Conservation (phyloP, 1,140 invertebrate genomes). For the Macrobrachium nipponense region DNA sequence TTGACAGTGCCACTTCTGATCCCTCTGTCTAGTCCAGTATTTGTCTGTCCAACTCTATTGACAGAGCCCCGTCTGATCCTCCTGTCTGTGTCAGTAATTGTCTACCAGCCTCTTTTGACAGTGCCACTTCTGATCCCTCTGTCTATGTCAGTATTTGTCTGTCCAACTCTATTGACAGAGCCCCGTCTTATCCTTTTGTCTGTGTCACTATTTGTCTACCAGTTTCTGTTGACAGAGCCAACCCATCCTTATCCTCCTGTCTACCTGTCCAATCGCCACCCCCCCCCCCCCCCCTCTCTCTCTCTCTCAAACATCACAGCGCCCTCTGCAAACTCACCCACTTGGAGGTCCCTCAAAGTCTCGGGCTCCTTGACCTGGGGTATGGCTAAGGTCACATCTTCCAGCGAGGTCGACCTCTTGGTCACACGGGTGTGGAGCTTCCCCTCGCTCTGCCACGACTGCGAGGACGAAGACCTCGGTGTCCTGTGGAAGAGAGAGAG, state of each 20-base stretch:
- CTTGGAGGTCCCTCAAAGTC: constrained; percentile 13
- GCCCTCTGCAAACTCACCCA: constrained; percentile 22
- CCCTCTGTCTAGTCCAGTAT: neutral
- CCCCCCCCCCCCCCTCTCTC: no score
- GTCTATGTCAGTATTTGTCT: neutral
- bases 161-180: no score
- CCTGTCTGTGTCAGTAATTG: neutral
- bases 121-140: no score
- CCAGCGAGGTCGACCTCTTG: constrained; percentile 43
- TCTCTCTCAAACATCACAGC: neutral
- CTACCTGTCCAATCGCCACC: neutral
- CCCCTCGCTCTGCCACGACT: constrained; percentile 43
- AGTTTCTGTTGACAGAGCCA: neutral
- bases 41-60: no score
- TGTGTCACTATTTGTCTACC: neutral
- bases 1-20: no score
- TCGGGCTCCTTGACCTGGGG: constrained; percentile 43
- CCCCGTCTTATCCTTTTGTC: neutral
- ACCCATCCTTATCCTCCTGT: neutral
- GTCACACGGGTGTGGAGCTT: constrained; percentile 34
- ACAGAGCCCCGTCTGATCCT: neutral
- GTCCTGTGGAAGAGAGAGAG: constrained; percentile 18
- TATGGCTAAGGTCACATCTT: constrained; percentile 43
- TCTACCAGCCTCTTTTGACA: neutral
- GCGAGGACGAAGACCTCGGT: constrained; percentile 27